Base-by-base conservation (phyloP, 2,113 vertebrate species). In the Glaucomys volans region DNA sequence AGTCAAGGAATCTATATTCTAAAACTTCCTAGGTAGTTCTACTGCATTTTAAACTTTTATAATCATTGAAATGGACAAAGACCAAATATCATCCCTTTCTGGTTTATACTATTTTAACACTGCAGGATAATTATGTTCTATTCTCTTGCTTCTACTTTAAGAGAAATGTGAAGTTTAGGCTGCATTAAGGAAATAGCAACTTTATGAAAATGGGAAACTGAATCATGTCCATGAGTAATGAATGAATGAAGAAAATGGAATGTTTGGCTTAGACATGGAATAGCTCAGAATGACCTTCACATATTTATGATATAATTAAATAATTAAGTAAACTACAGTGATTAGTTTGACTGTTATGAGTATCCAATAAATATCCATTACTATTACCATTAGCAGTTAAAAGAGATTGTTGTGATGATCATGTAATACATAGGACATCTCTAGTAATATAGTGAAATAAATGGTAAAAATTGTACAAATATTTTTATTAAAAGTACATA, bases 1-100 rank as follows among this genome's bases (percentile, higher is more conserved):
- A 24, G 3, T 18, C 42, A n/a, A 57, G 35, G 72, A 92, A 75
- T 79, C 35, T 92, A 30, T 37, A 77, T 72, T 89, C 30, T 28
- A 47, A 57, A 72, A 28, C 4, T 72, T 87, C 44, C 18, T 90
- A 87, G 54, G 75, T n/a, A 69, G n/a, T 59, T 90, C 14, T 90
- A 57, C 47, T 47, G 40, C 20, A 95, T 93, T 92, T 95, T 87
- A 67, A 96, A 79, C 9, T 90, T 92, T 92, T 92, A 74, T 95
- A 86, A 71, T 75, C 54, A 35, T 52, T 90, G 30, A 87, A 95
- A 87, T 52, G 50, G 47, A 62, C 20, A 40, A 83, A 85, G 62
- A 14, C 18, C 62, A 92, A 86, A 79, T 89, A 72, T 86, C 37
- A 81, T 74, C 24, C 74, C 80, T 77, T 94, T 94, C 35, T 77